A percentile compares a stretch with the other conserved stretches of the same genome.
These are phyloP conservation scores for Chaetorhynchus papuensis DNA, from an alignment of 2,113 vertebrate species.

Conservation along the genomic window DNA sequence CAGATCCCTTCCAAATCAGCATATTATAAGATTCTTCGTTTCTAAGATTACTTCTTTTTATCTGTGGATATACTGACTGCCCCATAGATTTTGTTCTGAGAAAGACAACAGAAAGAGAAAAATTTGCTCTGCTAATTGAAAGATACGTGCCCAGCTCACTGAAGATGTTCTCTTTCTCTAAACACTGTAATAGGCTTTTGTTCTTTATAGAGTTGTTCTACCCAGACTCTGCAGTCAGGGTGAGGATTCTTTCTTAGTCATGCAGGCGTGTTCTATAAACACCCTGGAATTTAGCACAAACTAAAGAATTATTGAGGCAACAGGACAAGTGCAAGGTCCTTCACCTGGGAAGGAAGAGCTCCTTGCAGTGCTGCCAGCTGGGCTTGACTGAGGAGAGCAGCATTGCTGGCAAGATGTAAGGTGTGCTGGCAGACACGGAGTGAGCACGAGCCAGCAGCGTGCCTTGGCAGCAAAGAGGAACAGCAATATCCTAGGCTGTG, in stretches of 20 bases:
- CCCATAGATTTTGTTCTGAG: not conserved
- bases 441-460: not conserved
- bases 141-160: not conserved
- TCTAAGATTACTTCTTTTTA: not conserved
- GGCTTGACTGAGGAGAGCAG: not conserved
- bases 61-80: not conserved
- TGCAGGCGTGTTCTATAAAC: not conserved
- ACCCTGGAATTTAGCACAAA: not conserved
- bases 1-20: not conserved
- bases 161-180: not conserved
- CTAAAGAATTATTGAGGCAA: not conserved
- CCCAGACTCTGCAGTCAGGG: not conserved
- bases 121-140: not conserved
- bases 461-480: not conserved
- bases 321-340: not conserved
- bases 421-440: not conserved
- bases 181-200: not conserved
- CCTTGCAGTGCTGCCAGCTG: not conserved
- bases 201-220: not conserved
- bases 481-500: not conserved
- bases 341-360: not conserved
- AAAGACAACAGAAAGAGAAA: not conserved
- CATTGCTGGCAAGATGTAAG: not conserved
- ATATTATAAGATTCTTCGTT: not conserved
- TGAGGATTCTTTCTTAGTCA: not conserved